phyloP scores from a whole-genome alignment of 2,888 invertebrate species.

The Caenorhabditis becei region DNA sequence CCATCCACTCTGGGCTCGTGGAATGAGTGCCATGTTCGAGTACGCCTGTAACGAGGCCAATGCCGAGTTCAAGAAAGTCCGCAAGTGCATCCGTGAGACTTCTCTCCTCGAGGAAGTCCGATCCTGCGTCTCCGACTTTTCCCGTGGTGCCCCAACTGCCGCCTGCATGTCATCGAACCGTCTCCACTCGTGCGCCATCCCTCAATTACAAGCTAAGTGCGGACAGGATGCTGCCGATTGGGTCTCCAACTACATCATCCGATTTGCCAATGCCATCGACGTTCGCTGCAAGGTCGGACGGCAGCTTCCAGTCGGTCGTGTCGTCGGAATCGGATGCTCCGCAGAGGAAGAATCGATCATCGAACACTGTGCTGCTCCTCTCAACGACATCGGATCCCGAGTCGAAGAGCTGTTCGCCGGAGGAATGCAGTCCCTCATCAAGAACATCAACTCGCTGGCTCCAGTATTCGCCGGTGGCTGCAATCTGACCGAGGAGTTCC shows the following conservation, averaged over 20 bases:
- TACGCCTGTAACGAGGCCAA: slow-evolving; percentile 78
- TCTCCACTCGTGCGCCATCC: slow-evolving; percentile 75
- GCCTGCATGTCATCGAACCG: slow-evolving; percentile 78
- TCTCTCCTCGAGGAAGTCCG: slow-evolving; percentile 66
- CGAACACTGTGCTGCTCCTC: slow-evolving; percentile 78
- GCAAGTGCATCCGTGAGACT: slow-evolving; percentile 61
- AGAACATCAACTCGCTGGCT: slow-evolving; percentile 78
- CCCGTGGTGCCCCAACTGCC: slow-evolving; percentile 78
- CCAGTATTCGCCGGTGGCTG: slow-evolving; percentile 80
- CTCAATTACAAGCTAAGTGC: slow-evolving; percentile 65
- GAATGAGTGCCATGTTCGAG: slow-evolving; percentile 81
- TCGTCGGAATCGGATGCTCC: slow-evolving; percentile 77
- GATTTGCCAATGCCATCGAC: slow-evolving; percentile 79
- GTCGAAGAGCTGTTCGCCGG: slow-evolving; percentile 72
- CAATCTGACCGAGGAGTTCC: slow-evolving; percentile 74
- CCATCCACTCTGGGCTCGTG: slow-evolving; percentile 78
- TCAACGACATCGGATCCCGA: slow-evolving; percentile 75
- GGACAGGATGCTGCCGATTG: slow-evolving; percentile 67
- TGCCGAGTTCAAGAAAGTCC: slow-evolving; percentile 71
- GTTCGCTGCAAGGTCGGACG: slow-evolving; percentile 72
- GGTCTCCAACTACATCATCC: slow-evolving; percentile 75
- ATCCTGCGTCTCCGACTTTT: slow-evolving; percentile 77
- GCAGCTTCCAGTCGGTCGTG: slow-evolving; percentile 68
- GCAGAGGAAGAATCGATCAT: slow-evolving; percentile 77
- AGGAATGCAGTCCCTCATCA: slow-evolving; percentile 76